Conservation (phyloP, 2,888 invertebrate genomes). For the Hypercompe scribonia region DNA sequence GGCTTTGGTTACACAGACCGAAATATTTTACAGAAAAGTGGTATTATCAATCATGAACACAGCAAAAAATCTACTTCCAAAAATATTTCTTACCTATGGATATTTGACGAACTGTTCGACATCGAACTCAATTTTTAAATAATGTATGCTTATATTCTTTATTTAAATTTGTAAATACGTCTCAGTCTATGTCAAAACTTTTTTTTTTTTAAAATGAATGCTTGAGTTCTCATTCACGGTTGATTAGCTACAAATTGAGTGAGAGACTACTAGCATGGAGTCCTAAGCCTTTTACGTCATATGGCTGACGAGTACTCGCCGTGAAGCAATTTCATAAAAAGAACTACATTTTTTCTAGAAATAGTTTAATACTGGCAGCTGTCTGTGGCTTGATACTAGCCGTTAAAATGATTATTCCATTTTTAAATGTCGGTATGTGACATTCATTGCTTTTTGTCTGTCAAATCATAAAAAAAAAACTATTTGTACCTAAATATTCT, state of each 20-base stretch:
- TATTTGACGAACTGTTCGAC: background rate
- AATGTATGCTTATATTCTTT: background rate
- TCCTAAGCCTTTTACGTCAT: slow-evolving; percentile 42
- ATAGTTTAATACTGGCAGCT: background rate
- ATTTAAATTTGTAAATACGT: background rate
- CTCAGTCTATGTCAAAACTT: slow-evolving; percentile 1
- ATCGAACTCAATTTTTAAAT: too few species aligned
- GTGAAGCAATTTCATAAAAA: slow-evolving; percentile 19
- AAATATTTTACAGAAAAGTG: too few species aligned
- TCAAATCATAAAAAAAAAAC: background rate
- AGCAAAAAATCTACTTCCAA: too few species aligned
- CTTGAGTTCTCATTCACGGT: slow-evolving; percentile 60
- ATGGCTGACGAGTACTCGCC: slow-evolving; percentile 24
- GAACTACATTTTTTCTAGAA: background rate
- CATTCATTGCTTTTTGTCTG: background rate
- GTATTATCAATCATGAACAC: too few species aligned
- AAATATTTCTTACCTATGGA: background rate
- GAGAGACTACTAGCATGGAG: slow-evolving; percentile 55
- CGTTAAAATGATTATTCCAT: background rate
- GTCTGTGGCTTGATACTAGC: background rate
- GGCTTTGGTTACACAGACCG: too few species aligned
- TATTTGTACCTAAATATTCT: too few species aligned
- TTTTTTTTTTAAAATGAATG: slow-evolving; percentile 27
- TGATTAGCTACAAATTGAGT: slow-evolving; percentile 68
- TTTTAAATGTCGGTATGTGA: background rate